Base-by-base conservation (phyloP, 2,797 vertebrate species). In the Leuciscus waleckii region DNA sequence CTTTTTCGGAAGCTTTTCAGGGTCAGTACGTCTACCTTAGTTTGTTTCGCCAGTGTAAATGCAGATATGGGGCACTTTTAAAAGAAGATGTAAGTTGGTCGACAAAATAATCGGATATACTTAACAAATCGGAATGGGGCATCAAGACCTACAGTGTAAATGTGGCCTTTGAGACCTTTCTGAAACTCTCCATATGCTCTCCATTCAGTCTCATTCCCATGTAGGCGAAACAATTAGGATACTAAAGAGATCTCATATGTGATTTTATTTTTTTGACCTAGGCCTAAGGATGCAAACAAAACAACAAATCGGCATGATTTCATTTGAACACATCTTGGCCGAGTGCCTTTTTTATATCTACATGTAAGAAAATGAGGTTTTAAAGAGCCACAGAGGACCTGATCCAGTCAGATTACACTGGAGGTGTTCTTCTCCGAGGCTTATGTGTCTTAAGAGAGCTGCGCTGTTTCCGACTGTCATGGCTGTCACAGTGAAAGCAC, bases 401-500 rank as follows among this genome's bases (percentile, higher is more conserved):
- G 81, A 89, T 89, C 84, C 78, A 43, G 86, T 29, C 49, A 74
- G 71, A 86, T 86, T 87, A 74, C n/a, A 80, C 51, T 71, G 76
- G 54, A 93, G 94, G 93, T 93, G 93, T 92, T 93, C 91, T 95
- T 94, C 93, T 94, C 93, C 92, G 88, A 86, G 93, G 94, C 93
- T 96, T 95, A 95, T 91, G 93, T 94, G 94, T 94, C 94, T 94
- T 92, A 90, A 92, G 92, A 92, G 86, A 81, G 70, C 81, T 49
- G 61, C 69, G 91, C 93, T 92, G 93, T 93, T 94, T 84, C 81
- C 43, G 92, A 78, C 95, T 92, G 93, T 95, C 92, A 94, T 92
- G 94, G 94, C 93, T 95, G 95, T 95, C 94, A 92, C 93, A 93
- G 92, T 94, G 92, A 94, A 94, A 93, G 92, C 94, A 93, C 94